Conservation (phyloP, 2,113 vertebrate species). For the Varanus salvator region DNA sequence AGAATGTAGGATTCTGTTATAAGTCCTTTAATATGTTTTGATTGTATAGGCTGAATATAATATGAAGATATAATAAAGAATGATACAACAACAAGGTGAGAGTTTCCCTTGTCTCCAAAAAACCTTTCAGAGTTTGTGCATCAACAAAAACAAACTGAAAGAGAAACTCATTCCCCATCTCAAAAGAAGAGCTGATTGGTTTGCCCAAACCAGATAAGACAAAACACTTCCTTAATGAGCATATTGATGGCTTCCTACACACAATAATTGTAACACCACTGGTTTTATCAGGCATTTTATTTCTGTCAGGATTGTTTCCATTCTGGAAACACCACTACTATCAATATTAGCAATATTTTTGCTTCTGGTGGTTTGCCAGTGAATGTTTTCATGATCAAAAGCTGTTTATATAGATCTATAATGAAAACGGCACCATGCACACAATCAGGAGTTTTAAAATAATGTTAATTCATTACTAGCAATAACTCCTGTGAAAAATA, state of each 20-base stretch:
- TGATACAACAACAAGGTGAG: not conserved
- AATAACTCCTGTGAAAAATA: not conserved
- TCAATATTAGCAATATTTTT: not conserved
- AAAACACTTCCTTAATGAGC: not conserved
- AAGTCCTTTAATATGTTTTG: not conserved
- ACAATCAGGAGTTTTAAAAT: not conserved
- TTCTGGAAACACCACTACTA: not conserved
- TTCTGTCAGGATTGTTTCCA: not conserved
- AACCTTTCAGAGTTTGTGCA: not conserved
- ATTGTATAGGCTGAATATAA: not conserved
- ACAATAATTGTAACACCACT: not conserved
- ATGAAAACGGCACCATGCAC: not conserved
- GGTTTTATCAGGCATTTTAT: not conserved
- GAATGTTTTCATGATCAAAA: not conserved
- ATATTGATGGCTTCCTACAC: not conserved
- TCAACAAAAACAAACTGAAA: not conserved
- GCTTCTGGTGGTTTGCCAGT: not conserved
- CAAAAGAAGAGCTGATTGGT: not conserved
- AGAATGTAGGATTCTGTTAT: not conserved
- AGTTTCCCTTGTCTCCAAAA: not conserved
- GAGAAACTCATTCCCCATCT: not conserved
- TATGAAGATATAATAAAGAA: not conserved
- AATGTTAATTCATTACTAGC: not conserved
- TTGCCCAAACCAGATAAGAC: not conserved
- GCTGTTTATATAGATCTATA: not conserved